Percentiles rank a stretch among this genome's conserved stretches.
These are phyloP conservation scores for Caloenas nicobarica DNA, from an alignment of 2,113 vertebrate species.

Conservation along the genomic window DNA sequence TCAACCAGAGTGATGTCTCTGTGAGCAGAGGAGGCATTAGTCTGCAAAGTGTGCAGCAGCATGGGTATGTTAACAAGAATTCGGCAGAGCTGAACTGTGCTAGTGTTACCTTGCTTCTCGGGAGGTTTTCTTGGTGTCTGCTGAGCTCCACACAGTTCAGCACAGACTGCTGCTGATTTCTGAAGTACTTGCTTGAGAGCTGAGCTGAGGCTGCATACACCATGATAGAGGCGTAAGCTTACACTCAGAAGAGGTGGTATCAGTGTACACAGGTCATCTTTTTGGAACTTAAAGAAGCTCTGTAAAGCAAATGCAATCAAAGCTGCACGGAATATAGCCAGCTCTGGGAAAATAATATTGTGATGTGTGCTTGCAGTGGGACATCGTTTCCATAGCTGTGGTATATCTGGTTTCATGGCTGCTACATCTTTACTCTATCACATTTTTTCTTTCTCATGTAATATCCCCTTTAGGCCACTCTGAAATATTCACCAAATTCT, in stretches of 20 bases:
- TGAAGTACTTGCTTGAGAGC: fast-evolving
- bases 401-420: fast-evolving
- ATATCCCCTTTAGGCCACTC: neutral
- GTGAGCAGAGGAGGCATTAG: neutral
- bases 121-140: fast-evolving
- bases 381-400: neutral
- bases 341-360: neutral
- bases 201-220: neutral
- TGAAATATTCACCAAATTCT: neutral
- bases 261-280: fast-evolving
- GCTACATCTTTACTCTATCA: neutral
- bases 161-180: fast-evolving
- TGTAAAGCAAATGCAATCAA: neutral
- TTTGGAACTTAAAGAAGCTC: neutral
- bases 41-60: neutral
- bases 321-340: neutral
- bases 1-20: neutral
- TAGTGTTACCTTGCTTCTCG: too few relatives aligned
- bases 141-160: fast-evolving
- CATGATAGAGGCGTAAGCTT: fast-evolving
- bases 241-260: neutral
- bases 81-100: fast-evolving
- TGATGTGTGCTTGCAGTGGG: neutral
- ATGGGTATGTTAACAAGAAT: fast-evolving
- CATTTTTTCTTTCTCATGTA: neutral